Percentiles rank a stretch among this genome's conserved stretches.
phyloP scores from a whole-genome alignment of 64 coral and sea anemone genomes.

The Orbicella faveolata region DNA sequence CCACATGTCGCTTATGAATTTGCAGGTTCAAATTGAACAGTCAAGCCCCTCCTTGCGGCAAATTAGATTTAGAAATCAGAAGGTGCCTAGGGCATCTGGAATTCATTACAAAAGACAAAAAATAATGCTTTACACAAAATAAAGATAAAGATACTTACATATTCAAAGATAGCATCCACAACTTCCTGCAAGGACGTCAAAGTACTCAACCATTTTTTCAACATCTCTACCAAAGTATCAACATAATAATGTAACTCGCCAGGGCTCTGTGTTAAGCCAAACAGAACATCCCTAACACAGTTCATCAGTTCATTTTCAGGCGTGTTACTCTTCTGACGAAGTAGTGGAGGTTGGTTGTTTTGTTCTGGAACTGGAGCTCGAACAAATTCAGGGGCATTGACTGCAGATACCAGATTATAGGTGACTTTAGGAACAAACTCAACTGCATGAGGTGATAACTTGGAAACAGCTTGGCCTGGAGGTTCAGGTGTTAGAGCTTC shows the following conservation, averaged over 20 bases:
- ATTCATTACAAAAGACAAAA: background rate
- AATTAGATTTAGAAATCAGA: no score
- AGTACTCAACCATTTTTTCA: slow-evolving; percentile 64
- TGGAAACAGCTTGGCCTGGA: background rate
- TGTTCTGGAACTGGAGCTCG: slow-evolving; percentile 9
- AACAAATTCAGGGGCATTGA: slow-evolving; percentile 62
- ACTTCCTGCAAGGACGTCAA: slow-evolving; percentile 66
- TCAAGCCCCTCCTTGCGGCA: no score
- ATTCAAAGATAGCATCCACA: slow-evolving; percentile 74
- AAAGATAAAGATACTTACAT: slow-evolving; percentile 37
- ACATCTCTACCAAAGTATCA: slow-evolving; percentile 45
- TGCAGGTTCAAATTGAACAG: background rate
- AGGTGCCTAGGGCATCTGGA: no score
- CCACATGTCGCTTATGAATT: no score
- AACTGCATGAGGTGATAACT: slow-evolving; percentile 53
- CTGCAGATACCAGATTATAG: background rate
- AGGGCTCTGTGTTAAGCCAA: slow-evolving; percentile 67
- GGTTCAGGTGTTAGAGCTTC: background rate
- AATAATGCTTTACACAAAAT: background rate
- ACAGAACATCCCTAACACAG: slow-evolving; percentile 77
- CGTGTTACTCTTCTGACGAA: slow-evolving; percentile 6
- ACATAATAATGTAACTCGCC: slow-evolving; percentile 64
- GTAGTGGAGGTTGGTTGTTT: slow-evolving; percentile 1
- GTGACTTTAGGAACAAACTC: slow-evolving; percentile 26
- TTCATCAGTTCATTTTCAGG: slow-evolving; percentile 71